These are phyloP conservation scores for Astatotilapia flaviijosephi DNA, from an alignment of 2,113 vertebrate genomes.

Conservation along the genomic window DNA sequence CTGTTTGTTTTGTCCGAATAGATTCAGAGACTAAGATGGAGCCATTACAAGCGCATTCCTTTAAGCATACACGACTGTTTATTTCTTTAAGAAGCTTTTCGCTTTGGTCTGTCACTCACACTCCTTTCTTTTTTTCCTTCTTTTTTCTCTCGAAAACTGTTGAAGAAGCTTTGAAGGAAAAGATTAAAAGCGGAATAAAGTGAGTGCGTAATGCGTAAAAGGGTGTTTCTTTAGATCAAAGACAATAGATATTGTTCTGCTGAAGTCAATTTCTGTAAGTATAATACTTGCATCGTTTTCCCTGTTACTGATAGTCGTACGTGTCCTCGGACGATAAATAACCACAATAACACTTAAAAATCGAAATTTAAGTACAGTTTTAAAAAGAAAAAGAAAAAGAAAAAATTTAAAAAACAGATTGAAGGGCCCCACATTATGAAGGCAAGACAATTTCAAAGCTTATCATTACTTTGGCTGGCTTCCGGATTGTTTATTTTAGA, in stretches of 20 bases:
- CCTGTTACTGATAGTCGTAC: neutral
- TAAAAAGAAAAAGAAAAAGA: neutral
- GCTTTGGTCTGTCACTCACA: slow-evolving; percentile 76
- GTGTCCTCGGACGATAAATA: neutral
- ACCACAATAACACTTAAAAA: neutral
- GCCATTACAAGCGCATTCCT: slow-evolving; percentile 80
- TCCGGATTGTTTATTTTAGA: neutral
- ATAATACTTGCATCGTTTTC: neutral
- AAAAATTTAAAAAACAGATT: neutral
- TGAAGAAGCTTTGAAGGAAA: slow-evolving; percentile 72
- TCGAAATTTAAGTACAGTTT: neutral
- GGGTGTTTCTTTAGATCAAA: neutral
- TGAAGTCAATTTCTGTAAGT: neutral
- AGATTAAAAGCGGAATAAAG: slow-evolving; percentile 46
- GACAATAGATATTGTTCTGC: neutral
- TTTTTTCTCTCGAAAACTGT: slow-evolving; percentile 65
- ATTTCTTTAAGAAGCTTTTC: slow-evolving; percentile 60
- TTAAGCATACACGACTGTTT: slow-evolving; percentile 16
- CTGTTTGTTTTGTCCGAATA: slow-evolving; percentile 84
- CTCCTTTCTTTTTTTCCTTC: neutral
- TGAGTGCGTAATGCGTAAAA: neutral
- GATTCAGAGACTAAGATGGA: slow-evolving; percentile 71
- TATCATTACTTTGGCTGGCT: neutral
- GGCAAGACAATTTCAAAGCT: neutral
- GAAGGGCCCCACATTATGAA: neutral